Conservation (phyloP, 2,113 vertebrate genomes). For the Coptodon bakossiorum region DNA sequence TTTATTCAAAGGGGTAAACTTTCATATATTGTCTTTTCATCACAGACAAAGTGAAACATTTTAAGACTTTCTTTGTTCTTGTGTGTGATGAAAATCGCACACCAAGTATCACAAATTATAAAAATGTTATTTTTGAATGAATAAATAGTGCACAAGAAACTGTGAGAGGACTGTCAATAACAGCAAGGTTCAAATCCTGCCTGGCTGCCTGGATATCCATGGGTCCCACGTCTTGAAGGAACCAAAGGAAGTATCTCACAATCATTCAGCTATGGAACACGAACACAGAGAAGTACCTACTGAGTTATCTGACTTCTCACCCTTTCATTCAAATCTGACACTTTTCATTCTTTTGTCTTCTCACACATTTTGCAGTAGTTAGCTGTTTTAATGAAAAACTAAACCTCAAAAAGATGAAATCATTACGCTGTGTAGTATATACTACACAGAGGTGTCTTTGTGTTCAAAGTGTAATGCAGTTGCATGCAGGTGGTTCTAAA, state of each 20-base stretch:
- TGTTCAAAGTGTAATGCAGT: not conserved
- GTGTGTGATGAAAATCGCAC: not conserved
- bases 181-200: not conserved
- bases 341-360: not conserved
- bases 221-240: not conserved
- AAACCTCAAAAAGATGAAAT: not conserved
- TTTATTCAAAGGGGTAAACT: not conserved
- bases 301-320: not conserved
- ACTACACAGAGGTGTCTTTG: not conserved
- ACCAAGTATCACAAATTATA: not conserved
- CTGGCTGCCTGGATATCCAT: not conserved
- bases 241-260: not conserved
- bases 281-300: not conserved
- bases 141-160: not conserved
- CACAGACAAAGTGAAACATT: not conserved
- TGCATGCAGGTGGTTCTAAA: not conserved
- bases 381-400: not conserved
- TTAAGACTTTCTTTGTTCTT: not conserved
- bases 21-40: not conserved
- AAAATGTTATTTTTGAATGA: not conserved
- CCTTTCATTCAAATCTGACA: not conserved
- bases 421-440: not conserved
- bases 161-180: not conserved
- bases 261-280: not conserved
- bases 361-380: not conserved